Base-by-base conservation (phyloP, 2,113 vertebrate species). In the Phrynosoma platyrhinos region DNA sequence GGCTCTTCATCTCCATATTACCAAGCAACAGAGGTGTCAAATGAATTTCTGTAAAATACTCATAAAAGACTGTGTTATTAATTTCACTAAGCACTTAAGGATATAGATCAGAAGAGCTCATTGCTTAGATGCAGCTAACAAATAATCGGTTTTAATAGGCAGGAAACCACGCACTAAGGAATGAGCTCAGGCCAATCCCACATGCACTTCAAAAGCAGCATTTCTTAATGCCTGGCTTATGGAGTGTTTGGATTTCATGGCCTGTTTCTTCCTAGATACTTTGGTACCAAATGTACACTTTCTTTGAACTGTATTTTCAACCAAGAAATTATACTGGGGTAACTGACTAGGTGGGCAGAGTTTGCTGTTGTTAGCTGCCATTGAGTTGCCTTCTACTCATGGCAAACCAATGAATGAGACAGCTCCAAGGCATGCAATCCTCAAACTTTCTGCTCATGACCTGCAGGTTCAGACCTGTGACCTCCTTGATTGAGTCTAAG, bases 101-200 rank as follows among this genome's bases (percentile, higher is more conserved):
- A 87, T 74, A 82, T 66, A 32, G 1, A 9, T 71, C 1, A 1
- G 8, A 10, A 30, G 71, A 20, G 20, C 0, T 7, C 14, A 2
- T 13, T 14, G 30, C 76, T 42, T 79, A 85, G 4, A 30, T 74
- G 47, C 87, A 55, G 32, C 36, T 6, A 53, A 13, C 36, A 10
- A 36, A 5, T 0, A 9, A 0, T 18, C 14, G 0, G 2, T 27
- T 2, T 30, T 36, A 23, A 47, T 72, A 16, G 0, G 23, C n/a
- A 74, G 68, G 62, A n/a, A 47, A 42, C 66, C 21, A 78, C 58
- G 23, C 20, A 91, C 79, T 84, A 72, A 78, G 58, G 32, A 71
- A 83, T 74, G 64, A 58, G n/a, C 88, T 80, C 36, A 79, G 87
- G 58, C 89, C 88, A 1, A 21, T 14, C 47, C 5, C 47, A 66